Percentiles rank a stretch among this genome's conserved stretches.
phyloP scores from a whole-genome alignment of 2,113 vertebrate species.

The Actinemys pallida region DNA sequence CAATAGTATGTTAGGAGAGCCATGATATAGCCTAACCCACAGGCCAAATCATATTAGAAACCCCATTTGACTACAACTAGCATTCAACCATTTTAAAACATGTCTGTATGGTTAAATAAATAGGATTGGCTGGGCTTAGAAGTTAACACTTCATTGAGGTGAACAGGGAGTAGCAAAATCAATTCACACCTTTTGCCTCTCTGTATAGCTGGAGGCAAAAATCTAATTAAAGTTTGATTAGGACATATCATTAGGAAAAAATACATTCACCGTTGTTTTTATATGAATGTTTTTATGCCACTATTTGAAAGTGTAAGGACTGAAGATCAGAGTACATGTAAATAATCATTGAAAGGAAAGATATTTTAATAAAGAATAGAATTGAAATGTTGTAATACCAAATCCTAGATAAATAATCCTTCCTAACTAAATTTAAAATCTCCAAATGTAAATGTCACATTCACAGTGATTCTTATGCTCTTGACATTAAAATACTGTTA shows the following conservation, averaged over 20 bases:
- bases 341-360: not conserved
- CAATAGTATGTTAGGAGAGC: not conserved
- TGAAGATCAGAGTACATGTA: not conserved
- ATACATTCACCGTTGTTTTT: not conserved
- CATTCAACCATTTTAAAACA: not conserved
- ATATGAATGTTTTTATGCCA: not conserved
- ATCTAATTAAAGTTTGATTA: not conserved
- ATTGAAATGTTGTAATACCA: not conserved
- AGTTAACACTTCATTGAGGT: not conserved
- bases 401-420: not conserved
- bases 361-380: not conserved
- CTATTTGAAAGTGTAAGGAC: not conserved
- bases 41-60: not conserved
- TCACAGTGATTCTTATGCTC: conserved; percentile 10
- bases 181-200: not conserved
- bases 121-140: not conserved
- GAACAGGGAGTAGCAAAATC: not conserved
- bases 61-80: not conserved
- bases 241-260: not conserved
- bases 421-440: not conserved
- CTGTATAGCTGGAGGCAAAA: not conserved
- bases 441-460: conserved; percentile 18
- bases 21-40: not conserved
- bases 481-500: conserved; percentile 26
- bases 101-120: not conserved